These are phyloP conservation scores for Toxotes lorentzi DNA, from an alignment of 2,797 vertebrate species.

Conservation along the genomic window DNA sequence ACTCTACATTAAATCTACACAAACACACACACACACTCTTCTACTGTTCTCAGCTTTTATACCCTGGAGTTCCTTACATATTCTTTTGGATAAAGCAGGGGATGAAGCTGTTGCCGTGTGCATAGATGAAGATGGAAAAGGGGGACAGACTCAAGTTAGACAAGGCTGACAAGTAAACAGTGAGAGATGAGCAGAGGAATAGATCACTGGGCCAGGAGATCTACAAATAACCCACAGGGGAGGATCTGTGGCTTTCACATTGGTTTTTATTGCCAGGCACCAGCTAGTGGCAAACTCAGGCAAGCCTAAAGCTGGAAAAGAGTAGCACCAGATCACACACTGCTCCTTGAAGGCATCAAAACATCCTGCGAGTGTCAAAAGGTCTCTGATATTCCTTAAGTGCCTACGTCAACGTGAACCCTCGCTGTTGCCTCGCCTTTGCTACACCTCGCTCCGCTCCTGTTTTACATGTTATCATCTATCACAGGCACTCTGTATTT, in stretches of 20 bases:
- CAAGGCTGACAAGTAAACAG: constrained; percentile 43
- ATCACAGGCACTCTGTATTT: constrained; percentile 37
- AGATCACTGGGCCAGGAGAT: constrained; percentile 41
- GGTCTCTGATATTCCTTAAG: constrained; percentile 44
- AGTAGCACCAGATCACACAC: not conserved
- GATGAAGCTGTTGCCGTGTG: constrained; percentile 22
- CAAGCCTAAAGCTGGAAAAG: not conserved
- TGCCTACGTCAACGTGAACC: constrained; percentile 13
- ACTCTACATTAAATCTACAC: not conserved
- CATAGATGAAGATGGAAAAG: constrained; percentile 11
- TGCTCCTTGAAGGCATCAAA: constrained; percentile 40
- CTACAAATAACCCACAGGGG: constrained; percentile 53
- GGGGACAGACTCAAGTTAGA: constrained; percentile 32
- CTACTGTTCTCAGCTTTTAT: constrained; percentile 17
- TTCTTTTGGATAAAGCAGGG: constrained; percentile 21
- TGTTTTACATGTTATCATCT: constrained; percentile 54
- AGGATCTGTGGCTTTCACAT: constrained; percentile 27
- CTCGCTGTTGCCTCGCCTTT: constrained; percentile 25
- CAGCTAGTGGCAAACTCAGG: constrained; percentile 19
- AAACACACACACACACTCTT: constrained; percentile 7
- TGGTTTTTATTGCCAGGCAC: constrained; percentile 33
- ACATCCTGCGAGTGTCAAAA: not conserved
- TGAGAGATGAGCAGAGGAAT: constrained; percentile 21
- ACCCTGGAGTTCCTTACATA: constrained; percentile 13
- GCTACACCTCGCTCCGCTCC: constrained; percentile 30